Conservation (phyloP, 2,797 vertebrate species). For the Gouania willdenowi region DNA sequence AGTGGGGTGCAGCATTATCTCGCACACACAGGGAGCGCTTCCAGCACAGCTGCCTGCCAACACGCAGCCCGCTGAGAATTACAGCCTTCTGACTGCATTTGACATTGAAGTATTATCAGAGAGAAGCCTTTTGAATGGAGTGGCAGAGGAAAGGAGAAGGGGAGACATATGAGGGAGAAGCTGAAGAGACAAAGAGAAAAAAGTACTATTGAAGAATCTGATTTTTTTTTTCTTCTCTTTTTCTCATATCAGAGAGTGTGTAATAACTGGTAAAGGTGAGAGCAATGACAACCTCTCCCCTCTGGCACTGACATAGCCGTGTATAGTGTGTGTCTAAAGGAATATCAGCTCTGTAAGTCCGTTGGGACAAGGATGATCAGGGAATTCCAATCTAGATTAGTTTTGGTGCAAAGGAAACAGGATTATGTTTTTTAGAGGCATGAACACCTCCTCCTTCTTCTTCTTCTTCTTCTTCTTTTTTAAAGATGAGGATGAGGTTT, state of each 20-base stretch:
- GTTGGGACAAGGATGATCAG: conserved; percentile 19
- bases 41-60: conserved; percentile 24
- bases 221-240: no score
- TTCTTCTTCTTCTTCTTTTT: no score
- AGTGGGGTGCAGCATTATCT: conserved; percentile 41
- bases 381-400: conserved; percentile 40
- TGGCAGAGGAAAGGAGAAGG: conserved; percentile 19
- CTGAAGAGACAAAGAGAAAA: conserved; percentile 17
- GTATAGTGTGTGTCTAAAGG: conserved; percentile 33
- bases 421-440: conserved; percentile 43
- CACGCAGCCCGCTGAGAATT: conserved; percentile 37
- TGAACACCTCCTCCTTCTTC: conserved; percentile 1
- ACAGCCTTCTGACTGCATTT: conserved; percentile 41
- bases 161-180: conserved; percentile 21
- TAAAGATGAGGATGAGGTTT: no score
- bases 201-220: conserved; percentile 27
- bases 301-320: conserved; percentile 10
- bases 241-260: conserved; percentile 37
- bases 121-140: conserved; percentile 31
- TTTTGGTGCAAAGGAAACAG: conserved; percentile 45
- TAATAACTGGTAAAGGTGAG: conserved; percentile 59
- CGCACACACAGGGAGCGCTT: conserved; percentile 28
- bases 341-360: conserved; percentile 35
- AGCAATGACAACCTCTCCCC: conserved; percentile 58
- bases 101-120: conserved; percentile 58